Base-by-base conservation (phyloP, 2,888 invertebrate species). In the Branchipolynoe longqiensis region DNA sequence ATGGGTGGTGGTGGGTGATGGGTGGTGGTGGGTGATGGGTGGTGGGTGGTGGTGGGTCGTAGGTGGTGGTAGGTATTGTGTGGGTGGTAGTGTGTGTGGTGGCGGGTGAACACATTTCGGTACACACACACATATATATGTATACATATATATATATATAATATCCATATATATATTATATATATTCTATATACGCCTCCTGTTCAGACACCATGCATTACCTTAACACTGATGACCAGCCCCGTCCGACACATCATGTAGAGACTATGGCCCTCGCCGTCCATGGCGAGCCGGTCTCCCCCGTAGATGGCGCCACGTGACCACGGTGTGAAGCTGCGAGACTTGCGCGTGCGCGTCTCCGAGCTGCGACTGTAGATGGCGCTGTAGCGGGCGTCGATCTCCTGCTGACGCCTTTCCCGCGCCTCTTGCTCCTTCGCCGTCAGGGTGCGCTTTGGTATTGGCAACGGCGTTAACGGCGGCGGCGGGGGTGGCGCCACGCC, bases 191-290 rank as follows among this genome's bases (percentile, higher is more conserved):
- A n/a, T 1, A n/a, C 3, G 3, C 18, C 56, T 14, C 56, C 56
- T 12, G 22, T 25, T 56, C 56, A 2, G 18, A 2, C 56, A n/a
- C 12, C 56, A 22, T 56, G 22, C 56, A 48, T 62, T 62, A 69
- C 69, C 38, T 69, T 69, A 12, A 69, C 69, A 22, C n/a, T 69
- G 38, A 69, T 38, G 69, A 69, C 69, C 14, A 69, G 69, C 8
- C 69, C 69, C 14, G 36, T 69, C 18, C 38, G 69, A 38, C 69
- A 69, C 69, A 36, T 33, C 38, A 22, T 14, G 69, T 69, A 69
- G n/a, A 69, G 38, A 3, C 22, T 69, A 3, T 69, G 33, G 1
- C 8, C 69, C 8, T 69, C 69, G 14, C n/a, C 69, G 33, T 12
- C 22, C 69, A 38, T 38, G 33, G 69, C 38, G 18, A 38, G 33